Evolutionary conservation across 1,140 invertebrate genomes (phyloP), one percentile per base, ranked within the genome.

Genomic region (Zaprionus kolodkinae): DNA sequence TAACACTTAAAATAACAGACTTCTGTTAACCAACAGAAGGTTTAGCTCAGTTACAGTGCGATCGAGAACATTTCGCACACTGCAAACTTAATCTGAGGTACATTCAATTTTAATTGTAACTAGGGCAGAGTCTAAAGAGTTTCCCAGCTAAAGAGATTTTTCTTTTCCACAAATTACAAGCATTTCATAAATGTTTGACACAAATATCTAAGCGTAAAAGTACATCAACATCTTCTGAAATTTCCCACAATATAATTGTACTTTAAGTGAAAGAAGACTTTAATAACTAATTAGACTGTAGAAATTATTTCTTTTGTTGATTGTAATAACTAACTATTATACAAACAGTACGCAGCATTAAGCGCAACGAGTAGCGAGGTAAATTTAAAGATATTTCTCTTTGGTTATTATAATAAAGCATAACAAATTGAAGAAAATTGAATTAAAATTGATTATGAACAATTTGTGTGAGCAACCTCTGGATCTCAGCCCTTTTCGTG

Each of bases 21-120:
- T 30, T 0, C 27, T 30, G 27, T 30, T 30, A 30, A 4, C 1
- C 6, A 30, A 30, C 27, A 30, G 27, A 30, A 30, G 27, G 3
- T 30, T 1, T 27, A 27, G 25, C 4, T 0, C 6, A 30, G 3
- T 30, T 30, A 30, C 6, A 30, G 27, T 30, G 27, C 3, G 27
- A 30, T 30, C 27, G 27, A 30, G 27, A 30, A 30, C 27, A 30
- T 30, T 30, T 30, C 27, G 30, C 30, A 64, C 63, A 48, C 71
- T 72, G 21, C 61, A 66, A 72, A 52, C 60, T 74, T 78, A 63
- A 82, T 83, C 75, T 73, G 43, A 79, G 60, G 50, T 65, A 72
- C 78, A 81, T 59, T 56, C 65, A 81, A 68, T 65, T 77, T 81
- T 81, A 81, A 81, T 81, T 81, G 74, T 77, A 81, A 35, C 40